Evolutionary conservation across 1,140 invertebrate genomes (phyloP), one percentile per base, ranked within the genome.

Genomic region (Monochamus saltuarius): DNA sequence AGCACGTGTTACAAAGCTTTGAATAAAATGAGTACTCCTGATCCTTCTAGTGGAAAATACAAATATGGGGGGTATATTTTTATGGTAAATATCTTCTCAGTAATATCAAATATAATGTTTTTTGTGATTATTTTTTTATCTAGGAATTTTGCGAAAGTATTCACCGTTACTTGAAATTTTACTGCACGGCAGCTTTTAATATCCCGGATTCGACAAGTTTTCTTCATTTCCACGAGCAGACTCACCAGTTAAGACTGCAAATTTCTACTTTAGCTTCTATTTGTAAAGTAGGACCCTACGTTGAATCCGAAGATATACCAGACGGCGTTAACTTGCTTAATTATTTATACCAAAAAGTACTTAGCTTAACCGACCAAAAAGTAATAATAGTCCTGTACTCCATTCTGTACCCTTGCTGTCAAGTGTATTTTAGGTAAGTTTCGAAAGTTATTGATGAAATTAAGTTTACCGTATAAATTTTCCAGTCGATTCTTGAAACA

Each of bases 81-180:
- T 65, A 59, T 54, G n/a, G 74, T 75, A 64, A 58, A 54, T 67
- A 39, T 40, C 4, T 34, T 36, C 1, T 17, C 4, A n/a, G 34
- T 29, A 35, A 36, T n/a, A 51, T 51, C 10, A 2, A 10, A 19
- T 1, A 47, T 34, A 56, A n/a, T n/a, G n/a, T 49, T 35, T 11
- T 38, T 6, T 61, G 19, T 9, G 7, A 34, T 49, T 42, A 37
- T 51, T 58, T 54, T 13, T 13, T 39, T 70, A n/a, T 74, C 52
- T 40, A 77, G 73, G 75, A 73, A 53, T 64, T 76, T 9, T 75
- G 71, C 50, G 64, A 73, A 46, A 73, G 73, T 47, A 59, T 77
- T 37, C 61, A 65, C 37, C 62, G 70, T 38, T 77, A 72, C 58
- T 62, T 77, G 13, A 56, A 65, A 35, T 73, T 69, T 55, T 75